Evolutionary conservation across 2,113 vertebrate species (phyloP), one percentile per base, ranked within the genome.

Genomic region (Anguilla japonica): DNA sequence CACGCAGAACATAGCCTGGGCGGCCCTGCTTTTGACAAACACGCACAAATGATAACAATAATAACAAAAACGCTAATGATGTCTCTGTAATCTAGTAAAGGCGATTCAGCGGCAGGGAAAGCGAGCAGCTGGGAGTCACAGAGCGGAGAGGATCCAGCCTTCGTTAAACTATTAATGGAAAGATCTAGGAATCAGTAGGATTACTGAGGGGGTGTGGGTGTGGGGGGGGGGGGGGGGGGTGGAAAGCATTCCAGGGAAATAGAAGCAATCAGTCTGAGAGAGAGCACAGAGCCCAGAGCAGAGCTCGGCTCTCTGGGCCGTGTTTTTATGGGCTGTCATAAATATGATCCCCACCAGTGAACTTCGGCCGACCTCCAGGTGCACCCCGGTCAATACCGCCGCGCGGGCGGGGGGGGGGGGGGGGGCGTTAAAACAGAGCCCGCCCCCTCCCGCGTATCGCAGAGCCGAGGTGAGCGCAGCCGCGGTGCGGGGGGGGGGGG

Each of bases 331-430:
- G 84, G 88, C 88, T 43, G 94, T 94, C 91, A 94, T 92, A 94
- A 95, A 95, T 94, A 94, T 92, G 85, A 87, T 90, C 85, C 81
- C 86, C 87, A 91, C 89, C 88, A 92, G 89, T 92, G 93, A 91
- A 93, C 92, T 94, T 87, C 86, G 89, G 85, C 91, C 92, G 93
- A 94, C 88, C 92, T 91, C 91, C 85, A 89, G 93, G 91, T 80
- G 60, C 88, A 92, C 87, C 87, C 81, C 34, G 88, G 89, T 88
- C 90, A 93, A 90, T 92, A 94, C 92, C 80, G 50, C 88, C 88
- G 34, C 34, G 34, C 92, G 85, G 53, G 79, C 79, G 78, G 78
- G 75, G 53, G 85, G 60, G 87, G 88, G 89, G 87, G 57, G 87
- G 84, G 41, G 86, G 81, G 82, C 85, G 91, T 92, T 93, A 94